These are phyloP conservation scores for Trichogramma pretiosum DNA, from an alignment of 1,140 invertebrate genomes.

Conservation along the genomic window DNA sequence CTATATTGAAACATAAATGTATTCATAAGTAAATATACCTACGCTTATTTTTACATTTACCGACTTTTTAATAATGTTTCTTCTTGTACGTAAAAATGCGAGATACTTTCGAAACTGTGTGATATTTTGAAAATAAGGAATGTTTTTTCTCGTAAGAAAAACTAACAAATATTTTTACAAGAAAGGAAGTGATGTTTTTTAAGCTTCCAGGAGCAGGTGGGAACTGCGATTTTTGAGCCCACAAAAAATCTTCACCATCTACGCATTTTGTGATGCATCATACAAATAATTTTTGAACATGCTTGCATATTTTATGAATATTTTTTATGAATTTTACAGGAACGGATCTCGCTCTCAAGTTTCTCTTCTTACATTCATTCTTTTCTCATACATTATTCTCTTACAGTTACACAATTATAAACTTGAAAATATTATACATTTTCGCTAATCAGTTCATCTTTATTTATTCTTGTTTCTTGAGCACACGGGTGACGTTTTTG, in stretches of 20 bases:
- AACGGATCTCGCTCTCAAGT: conserved; percentile 43
- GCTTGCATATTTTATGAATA: conserved; percentile 46
- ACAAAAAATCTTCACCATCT: conserved; percentile 43
- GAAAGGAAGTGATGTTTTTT: conserved; percentile 49
- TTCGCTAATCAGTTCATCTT: background rate
- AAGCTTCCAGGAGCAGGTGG: conserved; percentile 49
- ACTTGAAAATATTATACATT: too few species aligned
- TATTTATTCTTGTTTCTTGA: conserved; percentile 14
- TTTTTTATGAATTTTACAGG: conserved; percentile 48
- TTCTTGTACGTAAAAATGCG: conserved; percentile 7
- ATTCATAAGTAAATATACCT: background rate
- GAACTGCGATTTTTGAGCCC: conserved; percentile 47
- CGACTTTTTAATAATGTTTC: conserved; percentile 6
- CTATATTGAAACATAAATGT: background rate
- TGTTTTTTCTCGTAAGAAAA: conserved; percentile 23
- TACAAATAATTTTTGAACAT: conserved; percentile 44
- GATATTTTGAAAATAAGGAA: conserved; percentile 23
- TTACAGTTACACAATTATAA: background rate
- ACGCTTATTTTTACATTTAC: conserved; percentile 6
- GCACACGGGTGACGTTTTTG: too few species aligned
- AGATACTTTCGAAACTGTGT: conserved; percentile 15
- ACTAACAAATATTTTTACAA: conserved; percentile 45
- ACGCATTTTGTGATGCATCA: conserved; percentile 47
- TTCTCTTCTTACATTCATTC: conserved; percentile 1
- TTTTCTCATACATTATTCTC: background rate